Base-by-base conservation (phyloP, 2,888 invertebrate genomes). In the Anoplius nigerrimus region DNA sequence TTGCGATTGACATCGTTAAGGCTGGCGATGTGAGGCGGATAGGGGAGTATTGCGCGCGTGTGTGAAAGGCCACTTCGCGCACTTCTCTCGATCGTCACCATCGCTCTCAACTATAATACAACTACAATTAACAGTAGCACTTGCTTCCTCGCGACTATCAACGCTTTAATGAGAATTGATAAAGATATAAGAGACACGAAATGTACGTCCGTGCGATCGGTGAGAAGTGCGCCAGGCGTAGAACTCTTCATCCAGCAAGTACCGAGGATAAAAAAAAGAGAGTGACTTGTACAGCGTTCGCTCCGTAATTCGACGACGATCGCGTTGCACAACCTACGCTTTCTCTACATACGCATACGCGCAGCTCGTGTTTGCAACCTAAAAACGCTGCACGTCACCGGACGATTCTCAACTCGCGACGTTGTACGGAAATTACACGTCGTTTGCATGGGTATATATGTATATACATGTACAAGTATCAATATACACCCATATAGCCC, bases 231-330 rank as follows among this genome's bases (percentile, higher is more conserved):
- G n/a, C 4, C 34, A 53, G n/a, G 21, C 21, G 53, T 53, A 22
- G 53, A 48, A 16, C 48, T 48, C 48, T 48, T 48, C 16, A 48
- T 48, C 18, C 48, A 48, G 48, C 48, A 48, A 18, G n/a, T 71
- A 61, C 48, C 59, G 60, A 52, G 20, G 53, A 16, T 66, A 62
- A 48, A 45, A 62, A n/a, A n/a, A n/a, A n/a, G n/a, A n/a, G n/a
- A 48, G 48, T 48, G 46, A 55, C 61, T 59, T 68, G 53, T 76
- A 76, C 77, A 85, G 83, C 84, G 78, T 78, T 34, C 82, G 80
- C 78, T 83, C 75, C 81, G 78, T 75, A 77, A 84, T 27, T 79
- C 79, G 77, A 82, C 79, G 77, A 82, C 61, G 65, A 77, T 75
- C 79, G 77, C 80, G 77, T 75, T 48, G 34, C 34, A 34, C 34